Evolutionary conservation across 2,888 invertebrate species (phyloP).

Genomic region (Hemithea aestivaria): DNA sequence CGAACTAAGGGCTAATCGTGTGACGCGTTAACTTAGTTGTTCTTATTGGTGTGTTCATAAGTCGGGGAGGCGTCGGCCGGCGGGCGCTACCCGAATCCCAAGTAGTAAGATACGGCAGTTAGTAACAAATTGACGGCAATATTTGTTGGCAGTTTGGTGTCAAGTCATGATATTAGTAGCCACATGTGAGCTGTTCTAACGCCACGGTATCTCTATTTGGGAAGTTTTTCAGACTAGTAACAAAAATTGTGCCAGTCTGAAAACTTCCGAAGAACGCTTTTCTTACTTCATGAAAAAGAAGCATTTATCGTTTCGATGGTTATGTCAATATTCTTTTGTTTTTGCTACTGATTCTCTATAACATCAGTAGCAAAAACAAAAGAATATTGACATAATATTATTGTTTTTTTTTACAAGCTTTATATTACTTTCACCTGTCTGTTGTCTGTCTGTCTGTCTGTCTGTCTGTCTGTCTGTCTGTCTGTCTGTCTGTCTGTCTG

Average conservation of each 20-base stretch:
- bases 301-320: conserved; percentile 11
- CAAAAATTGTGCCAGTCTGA: too few relatives aligned
- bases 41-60: conserved; percentile 70
- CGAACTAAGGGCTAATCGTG: conserved; percentile 63
- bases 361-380: too few relatives aligned
- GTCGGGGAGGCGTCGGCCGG: conserved; percentile 43
- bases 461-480: too few relatives aligned
- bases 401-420: too few relatives aligned
- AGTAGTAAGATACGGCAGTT: conserved; percentile 51
- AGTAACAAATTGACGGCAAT: conserved; percentile 73
- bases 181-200: conserved; percentile 33
- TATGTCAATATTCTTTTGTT: conserved; percentile 5
- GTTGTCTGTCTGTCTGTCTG: too few relatives aligned
- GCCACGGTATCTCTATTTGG: conserved; percentile 22
- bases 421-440: too few relatives aligned
- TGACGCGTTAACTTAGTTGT: conserved; percentile 72
- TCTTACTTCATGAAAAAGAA: too few relatives aligned
- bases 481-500: too few relatives aligned
- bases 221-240: conserved; percentile 21
- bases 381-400: conserved; percentile 5
- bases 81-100: conserved; percentile 63
- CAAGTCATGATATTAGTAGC: conserved; percentile 58
- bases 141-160: conserved; percentile 66
- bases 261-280: too few relatives aligned
- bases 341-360: too few relatives aligned